Evolutionary conservation across 2,888 invertebrate species (phyloP).

Genomic region (Neria commutata): DNA sequence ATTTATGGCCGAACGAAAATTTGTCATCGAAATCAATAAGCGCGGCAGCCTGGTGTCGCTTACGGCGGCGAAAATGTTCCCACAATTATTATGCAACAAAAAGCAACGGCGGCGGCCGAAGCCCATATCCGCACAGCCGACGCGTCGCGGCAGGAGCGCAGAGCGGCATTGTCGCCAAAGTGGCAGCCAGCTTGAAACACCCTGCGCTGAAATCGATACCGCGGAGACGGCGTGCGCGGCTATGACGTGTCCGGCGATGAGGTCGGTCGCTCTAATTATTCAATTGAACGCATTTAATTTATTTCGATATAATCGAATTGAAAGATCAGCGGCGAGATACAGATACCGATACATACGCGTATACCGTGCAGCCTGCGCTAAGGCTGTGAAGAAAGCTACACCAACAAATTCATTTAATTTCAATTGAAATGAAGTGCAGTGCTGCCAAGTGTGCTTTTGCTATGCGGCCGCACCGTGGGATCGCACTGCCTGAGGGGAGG

Average conservation of each 20-base stretch:
- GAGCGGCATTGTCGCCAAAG: too few relatives aligned
- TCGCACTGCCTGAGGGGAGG: too few relatives aligned
- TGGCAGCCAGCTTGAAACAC: too few relatives aligned
- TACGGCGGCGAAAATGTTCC: not conserved
- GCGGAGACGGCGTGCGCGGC: not conserved
- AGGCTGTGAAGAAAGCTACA: too few relatives aligned
- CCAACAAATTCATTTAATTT: constrained; percentile 6
- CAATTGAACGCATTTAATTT: constrained; percentile 52
- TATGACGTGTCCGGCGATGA: not conserved
- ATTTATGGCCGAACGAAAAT: constrained; percentile 37
- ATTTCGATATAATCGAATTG: constrained; percentile 59
- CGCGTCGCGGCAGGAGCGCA: too few relatives aligned
- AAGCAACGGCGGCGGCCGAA: not conserved
- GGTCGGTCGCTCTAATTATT: constrained; percentile 45
- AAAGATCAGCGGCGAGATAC: constrained; percentile 43
- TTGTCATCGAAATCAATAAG: constrained; percentile 34
- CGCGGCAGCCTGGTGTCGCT: not conserved
- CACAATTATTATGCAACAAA: constrained; percentile 3
- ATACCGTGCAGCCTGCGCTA: too few relatives aligned
- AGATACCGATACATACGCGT: not conserved
- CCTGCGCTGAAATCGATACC: not conserved
- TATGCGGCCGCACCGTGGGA: not conserved
- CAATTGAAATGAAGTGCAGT: not conserved
- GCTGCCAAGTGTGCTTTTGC: not conserved
- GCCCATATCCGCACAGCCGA: not conserved